Evolutionary conservation across 2,113 vertebrate species (phyloP).

Genomic region (Peromyscus leucopus): DNA sequence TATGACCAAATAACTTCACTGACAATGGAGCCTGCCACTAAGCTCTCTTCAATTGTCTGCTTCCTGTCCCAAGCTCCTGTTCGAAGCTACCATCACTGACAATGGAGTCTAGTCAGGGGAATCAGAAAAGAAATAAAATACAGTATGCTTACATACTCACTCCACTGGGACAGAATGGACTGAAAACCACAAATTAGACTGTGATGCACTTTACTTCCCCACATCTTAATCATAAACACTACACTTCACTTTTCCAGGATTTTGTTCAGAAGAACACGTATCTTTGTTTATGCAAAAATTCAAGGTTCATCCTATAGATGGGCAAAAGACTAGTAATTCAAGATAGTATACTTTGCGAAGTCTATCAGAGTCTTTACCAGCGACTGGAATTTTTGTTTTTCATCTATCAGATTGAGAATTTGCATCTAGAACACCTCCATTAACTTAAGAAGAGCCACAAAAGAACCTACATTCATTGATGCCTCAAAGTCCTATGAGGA

Average conservation of each 20-base stretch:
- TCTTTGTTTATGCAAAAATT: constrained; percentile 39
- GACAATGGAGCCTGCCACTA: background rate
- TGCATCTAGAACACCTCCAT: constrained; percentile 15
- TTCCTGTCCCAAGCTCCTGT: background rate
- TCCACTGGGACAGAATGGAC: background rate
- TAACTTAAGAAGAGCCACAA: background rate
- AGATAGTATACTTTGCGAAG: background rate
- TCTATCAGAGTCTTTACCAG: background rate
- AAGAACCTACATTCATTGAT: background rate
- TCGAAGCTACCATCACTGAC: background rate
- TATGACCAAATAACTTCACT: constrained; percentile 5
- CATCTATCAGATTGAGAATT: constrained; percentile 4
- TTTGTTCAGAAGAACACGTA: constrained; percentile 40
- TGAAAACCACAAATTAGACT: constrained; percentile 20
- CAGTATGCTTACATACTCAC: background rate
- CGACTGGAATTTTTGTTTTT: constrained; percentile 17
- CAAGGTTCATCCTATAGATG: background rate
- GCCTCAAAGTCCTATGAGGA: background rate
- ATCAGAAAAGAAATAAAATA: constrained; percentile 29
- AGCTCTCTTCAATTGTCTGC: background rate
- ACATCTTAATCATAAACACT: constrained; percentile 26
- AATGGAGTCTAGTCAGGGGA: background rate
- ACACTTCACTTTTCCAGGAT: background rate
- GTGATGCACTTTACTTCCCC: constrained; percentile 18
- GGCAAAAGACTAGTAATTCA: constrained; percentile 20